Conservation (phyloP, 1,140 invertebrate genomes). For the Pseudoatta argentina region DNA sequence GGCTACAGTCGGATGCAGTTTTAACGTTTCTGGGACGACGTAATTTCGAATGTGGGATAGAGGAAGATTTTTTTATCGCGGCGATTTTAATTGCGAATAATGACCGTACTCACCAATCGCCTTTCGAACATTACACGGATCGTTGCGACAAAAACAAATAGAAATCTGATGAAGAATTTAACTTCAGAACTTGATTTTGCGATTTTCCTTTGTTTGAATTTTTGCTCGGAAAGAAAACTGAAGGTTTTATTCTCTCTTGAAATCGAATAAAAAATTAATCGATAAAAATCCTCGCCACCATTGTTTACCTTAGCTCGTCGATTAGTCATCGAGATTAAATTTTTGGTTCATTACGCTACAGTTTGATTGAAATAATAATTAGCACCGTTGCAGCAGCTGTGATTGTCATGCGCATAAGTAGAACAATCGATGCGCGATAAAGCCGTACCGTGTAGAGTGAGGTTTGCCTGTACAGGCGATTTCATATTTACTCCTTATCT, state of each 20-base stretch:
- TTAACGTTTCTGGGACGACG: constrained; percentile 7
- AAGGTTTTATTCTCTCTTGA: background rate
- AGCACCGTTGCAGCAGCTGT: constrained; percentile 39
- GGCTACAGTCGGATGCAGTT: constrained; percentile 34
- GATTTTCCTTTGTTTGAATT: background rate
- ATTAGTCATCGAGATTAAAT: constrained; percentile 47
- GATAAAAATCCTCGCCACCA: background rate
- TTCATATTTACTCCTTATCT: constrained; percentile 61
- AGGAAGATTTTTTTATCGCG: background rate
- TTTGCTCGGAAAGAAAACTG: background rate
- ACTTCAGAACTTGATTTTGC: background rate
- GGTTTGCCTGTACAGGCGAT: constrained; percentile 23
- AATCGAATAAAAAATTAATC: background rate
- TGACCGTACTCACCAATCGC: background rate
- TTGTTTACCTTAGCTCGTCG: constrained; percentile 29
- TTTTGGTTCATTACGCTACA: constrained; percentile 30
- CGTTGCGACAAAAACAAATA: background rate
- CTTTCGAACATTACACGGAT: background rate
- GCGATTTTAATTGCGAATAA: background rate
- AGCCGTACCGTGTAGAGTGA: constrained; percentile 19
- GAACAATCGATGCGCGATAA: constrained; percentile 62
- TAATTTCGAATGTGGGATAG: background rate
- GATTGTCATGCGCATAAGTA: constrained; percentile 59
- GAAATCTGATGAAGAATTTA: background rate
- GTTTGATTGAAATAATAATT: constrained; percentile 53